Evolutionary conservation across 1,140 invertebrate species (phyloP), one percentile per base, ranked within the genome.

Genomic region (Arctopsyche grandis): DNA sequence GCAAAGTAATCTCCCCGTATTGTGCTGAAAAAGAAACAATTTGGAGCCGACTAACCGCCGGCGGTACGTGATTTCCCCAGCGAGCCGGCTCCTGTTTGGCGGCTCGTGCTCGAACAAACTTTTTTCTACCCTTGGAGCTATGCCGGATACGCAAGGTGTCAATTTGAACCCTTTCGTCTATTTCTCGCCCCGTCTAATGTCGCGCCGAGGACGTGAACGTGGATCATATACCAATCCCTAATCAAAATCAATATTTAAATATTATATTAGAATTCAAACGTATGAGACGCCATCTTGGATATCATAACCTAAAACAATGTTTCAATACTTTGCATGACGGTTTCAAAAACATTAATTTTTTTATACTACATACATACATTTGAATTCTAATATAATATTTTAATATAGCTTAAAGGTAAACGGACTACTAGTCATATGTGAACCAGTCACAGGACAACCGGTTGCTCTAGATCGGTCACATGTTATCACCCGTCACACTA

Each of bases 21-120:
- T 78, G 77, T 70, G 66, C 66, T 71, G 66, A 74, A 79, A 38
- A 79, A 79, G 78, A 79, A 79, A 79, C 78, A 79, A 74, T 79
- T 74, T 73, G 69, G 46, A 71, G 69, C 69, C 46, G 74, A 63
- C 52, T 79, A 79, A 74, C 70, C 78, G 70, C 78, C 78, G 52
- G 69, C 29, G 70, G 70, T 66, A 74, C 78, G 78, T 79, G 78
- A 79, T 79, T 79, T 79, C 78, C 78, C 78, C 46, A 66, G 78
- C 52, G 78, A 69, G 69, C 1, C 21, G 29, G 52, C 21, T 48
- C 48, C 38, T 21, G 46, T 44, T 76, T 76, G 73, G 73, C 56
- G 74, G 52, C 46, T 78, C 52, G 9, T 76, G 74, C 9, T 19
- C 19, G 0, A 9, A 26, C 43, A 60, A 79, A 60, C 29, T 79